Base-by-base conservation (phyloP, 2,113 vertebrate species). In the Engystomops pustulosus region DNA sequence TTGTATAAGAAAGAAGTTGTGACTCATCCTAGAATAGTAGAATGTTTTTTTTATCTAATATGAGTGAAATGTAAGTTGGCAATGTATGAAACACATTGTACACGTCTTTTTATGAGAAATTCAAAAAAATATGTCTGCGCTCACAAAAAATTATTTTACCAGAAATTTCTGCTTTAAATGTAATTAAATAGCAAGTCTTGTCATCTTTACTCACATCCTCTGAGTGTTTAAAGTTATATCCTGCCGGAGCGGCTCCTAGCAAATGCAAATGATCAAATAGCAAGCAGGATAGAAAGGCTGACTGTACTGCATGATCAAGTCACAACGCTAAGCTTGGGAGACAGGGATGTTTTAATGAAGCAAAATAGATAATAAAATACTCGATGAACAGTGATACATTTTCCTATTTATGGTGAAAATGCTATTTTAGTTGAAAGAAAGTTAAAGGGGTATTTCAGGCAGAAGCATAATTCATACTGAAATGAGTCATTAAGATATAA, bases 121-220 rank as follows among this genome's bases (percentile, higher is more conserved):
- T 18, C n/a, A 14, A 5, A 9, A 49, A 74, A 49, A 74, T 49
- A 74, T 49, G 23, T 49, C 44, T 74, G 71, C 44, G 23, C 14
- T 49, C 27, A 27, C 17, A 10, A 4, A 51, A n/a, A 74, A 51
- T 74, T 30, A 27, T 74, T 74, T 74, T 74, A 74, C 45, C 30
- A 49, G 45, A 74, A 30, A 17, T 51, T 4, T 15, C 23, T 45
- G 44, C 44, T 49, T 49, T 74, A 74, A 49, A 49, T 74, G 71
- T 51, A 27, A 32, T 74, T 49, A 74, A 74, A 74, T 30, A 74
- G 71, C 30, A 74, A 74, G 17, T 74, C 71, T 74, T 74, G 71
- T 74, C 71, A 74, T 32, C 20, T 45, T 74, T 32, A 51, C 71
- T 74, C 25, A 49, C 25, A 49, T 49, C 49, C 27, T n/a, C 17